phyloP scores from a whole-genome alignment of 2,113 vertebrate genomes.

The Phyllostomus hastatus region DNA sequence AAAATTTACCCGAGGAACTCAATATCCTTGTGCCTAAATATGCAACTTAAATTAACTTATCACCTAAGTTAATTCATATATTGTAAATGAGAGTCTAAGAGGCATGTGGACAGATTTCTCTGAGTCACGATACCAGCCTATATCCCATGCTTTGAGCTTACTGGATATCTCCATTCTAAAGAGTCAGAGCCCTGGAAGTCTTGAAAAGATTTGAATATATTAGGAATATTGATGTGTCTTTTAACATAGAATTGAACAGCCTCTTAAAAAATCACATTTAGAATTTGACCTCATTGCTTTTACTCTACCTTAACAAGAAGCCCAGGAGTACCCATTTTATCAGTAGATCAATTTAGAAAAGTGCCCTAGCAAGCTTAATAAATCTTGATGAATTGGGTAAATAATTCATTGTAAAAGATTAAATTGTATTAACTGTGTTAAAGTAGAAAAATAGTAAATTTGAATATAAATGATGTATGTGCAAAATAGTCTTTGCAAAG shows the following conservation, averaged over 20 bases:
- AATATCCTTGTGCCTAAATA: constrained; percentile 6
- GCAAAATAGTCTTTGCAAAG: background rate
- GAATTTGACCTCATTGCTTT: background rate
- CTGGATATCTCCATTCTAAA: background rate
- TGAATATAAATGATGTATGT: background rate
- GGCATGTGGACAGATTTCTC: background rate
- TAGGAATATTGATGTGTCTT: background rate
- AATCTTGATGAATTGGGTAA: background rate
- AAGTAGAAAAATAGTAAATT: background rate
- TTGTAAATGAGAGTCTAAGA: background rate
- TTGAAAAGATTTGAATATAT: background rate
- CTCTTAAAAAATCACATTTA: background rate
- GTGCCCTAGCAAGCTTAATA: background rate
- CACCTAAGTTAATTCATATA: background rate
- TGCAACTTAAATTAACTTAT: constrained; percentile 4
- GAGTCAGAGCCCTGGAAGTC: background rate
- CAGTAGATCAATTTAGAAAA: background rate
- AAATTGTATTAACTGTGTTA: constrained; percentile 6
- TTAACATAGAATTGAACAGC: background rate
- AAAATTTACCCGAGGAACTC: constrained; percentile 1
- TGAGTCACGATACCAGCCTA: background rate
- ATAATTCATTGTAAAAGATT: background rate
- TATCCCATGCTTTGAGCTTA: background rate
- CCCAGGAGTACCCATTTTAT: background rate
- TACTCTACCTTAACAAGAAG: background rate